These are phyloP conservation scores for Cantharis flavilabris DNA, from an alignment of 2,888 invertebrate genomes.

Conservation along the genomic window DNA sequence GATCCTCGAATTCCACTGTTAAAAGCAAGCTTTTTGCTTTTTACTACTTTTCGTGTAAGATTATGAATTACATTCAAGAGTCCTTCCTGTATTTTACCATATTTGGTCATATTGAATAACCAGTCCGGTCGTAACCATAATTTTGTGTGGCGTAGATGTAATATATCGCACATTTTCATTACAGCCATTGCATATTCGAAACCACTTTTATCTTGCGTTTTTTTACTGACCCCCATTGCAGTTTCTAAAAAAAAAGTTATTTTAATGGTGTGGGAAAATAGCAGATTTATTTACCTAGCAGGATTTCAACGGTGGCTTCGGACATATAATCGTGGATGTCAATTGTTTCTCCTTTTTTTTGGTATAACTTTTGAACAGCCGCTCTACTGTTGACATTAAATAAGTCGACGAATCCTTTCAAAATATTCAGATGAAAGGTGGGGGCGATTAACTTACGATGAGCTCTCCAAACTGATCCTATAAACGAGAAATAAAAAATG, in stretches of 20 bases:
- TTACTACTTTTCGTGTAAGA: constrained; percentile 74
- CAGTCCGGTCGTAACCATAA: constrained; percentile 78
- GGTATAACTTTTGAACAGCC: constrained; percentile 73
- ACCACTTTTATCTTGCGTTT: constrained; percentile 79
- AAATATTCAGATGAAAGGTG: constrained; percentile 84
- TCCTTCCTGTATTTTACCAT: constrained; percentile 75
- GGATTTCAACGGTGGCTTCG: constrained; percentile 82
- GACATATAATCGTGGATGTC: constrained; percentile 86
- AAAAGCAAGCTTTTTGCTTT: constrained; percentile 66
- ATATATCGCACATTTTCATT: constrained; percentile 88
- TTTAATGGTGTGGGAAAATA: neutral
- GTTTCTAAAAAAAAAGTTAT: constrained; percentile 65
- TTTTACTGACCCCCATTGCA: constrained; percentile 86
- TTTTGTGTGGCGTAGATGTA: constrained; percentile 81
- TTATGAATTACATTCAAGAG: constrained; percentile 78
- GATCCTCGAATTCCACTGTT: constrained; percentile 56
- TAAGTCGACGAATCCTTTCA: constrained; percentile 83
- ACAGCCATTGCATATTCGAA: constrained; percentile 87
- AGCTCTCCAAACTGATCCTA: constrained; percentile 82
- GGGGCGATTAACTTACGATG: constrained; percentile 87
- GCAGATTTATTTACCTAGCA: constrained; percentile 61
- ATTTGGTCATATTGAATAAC: constrained; percentile 75
- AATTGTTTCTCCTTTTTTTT: constrained; percentile 72
- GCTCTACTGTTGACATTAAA: constrained; percentile 82
- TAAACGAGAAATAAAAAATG: constrained; percentile 4